Percentiles rank a stretch among this genome's conserved stretches.
Evolutionary conservation across 2,113 vertebrate species (phyloP).

Genomic region (Pogonocichla stellata): DNA sequence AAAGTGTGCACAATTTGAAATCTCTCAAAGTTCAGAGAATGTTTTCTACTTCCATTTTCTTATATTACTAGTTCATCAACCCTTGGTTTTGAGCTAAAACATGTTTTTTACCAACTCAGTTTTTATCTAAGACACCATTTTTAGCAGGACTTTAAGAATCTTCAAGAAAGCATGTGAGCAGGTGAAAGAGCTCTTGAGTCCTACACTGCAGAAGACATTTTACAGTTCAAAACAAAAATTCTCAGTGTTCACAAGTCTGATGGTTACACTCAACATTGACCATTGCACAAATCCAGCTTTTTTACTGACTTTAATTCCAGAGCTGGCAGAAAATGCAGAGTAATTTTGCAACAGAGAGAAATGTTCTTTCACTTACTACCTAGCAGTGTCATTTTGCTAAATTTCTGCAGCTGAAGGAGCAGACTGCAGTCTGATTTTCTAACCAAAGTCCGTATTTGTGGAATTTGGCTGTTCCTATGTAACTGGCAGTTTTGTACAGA

Average conservation of each 20-base stretch:
- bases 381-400: too few relatives aligned
- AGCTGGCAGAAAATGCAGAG: background rate
- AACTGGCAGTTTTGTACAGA: background rate
- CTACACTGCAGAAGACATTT: too few relatives aligned
- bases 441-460: too few relatives aligned
- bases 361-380: too few relatives aligned
- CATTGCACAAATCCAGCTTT: background rate
- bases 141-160: too few relatives aligned
- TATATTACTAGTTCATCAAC: background rate
- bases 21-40: background rate
- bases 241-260: background rate
- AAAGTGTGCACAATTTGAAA: background rate
- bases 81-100: background rate
- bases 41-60: background rate
- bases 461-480: too few relatives aligned
- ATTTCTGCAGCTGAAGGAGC: too few relatives aligned
- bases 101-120: rapidly evolving
- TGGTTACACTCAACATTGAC: background rate
- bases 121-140: background rate
- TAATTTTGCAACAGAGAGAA: background rate
- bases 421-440: too few relatives aligned
- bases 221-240: too few relatives aligned
- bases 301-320: background rate
- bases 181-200: too few relatives aligned
- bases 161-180: too few relatives aligned